Percentiles rank a stretch among this genome's conserved stretches.
These are phyloP conservation scores for Platichthys flesus DNA, from an alignment of 2,113 vertebrate species.

Conservation along the genomic window DNA sequence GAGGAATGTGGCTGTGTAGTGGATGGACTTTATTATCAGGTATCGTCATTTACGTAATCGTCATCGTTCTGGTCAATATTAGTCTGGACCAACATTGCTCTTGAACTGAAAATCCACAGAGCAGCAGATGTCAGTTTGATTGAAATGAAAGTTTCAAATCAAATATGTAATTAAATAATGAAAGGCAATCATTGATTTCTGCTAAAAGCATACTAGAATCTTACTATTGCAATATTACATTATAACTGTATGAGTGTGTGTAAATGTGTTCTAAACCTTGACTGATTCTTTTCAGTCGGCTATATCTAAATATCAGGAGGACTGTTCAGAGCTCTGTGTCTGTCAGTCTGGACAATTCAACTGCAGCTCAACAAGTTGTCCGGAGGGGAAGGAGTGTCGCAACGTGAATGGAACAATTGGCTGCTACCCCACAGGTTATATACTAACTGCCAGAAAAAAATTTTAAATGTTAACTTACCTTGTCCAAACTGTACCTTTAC, in stretches of 20 bases:
- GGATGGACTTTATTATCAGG: constrained; percentile 37
- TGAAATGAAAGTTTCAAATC: neutral
- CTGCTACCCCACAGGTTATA: constrained; percentile 26
- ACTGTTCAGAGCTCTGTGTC: constrained; percentile 28
- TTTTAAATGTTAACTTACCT: neutral
- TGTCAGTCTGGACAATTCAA: constrained; percentile 30
- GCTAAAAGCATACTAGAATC: neutral
- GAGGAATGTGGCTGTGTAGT: constrained; percentile 39
- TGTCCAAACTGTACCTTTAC: neutral
- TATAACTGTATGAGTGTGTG: too few relatives aligned
- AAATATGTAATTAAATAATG: neutral
- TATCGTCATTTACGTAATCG: constrained; percentile 2
- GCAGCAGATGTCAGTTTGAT: neutral
- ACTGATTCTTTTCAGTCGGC: constrained; percentile 17
- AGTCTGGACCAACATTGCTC: neutral
- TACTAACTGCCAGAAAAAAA: neutral
- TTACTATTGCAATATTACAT: too few relatives aligned
- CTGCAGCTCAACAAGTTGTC: constrained; percentile 16
- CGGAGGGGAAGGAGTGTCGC: constrained; percentile 23
- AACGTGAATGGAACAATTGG: constrained; percentile 9
- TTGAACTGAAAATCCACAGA: too few relatives aligned
- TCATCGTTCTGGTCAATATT: too few relatives aligned
- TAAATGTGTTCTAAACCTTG: neutral
- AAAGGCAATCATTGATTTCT: neutral
- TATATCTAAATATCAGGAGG: neutral